These are phyloP conservation scores for Agrochola lota DNA, from an alignment of 2,888 invertebrate species.

Conservation along the genomic window DNA sequence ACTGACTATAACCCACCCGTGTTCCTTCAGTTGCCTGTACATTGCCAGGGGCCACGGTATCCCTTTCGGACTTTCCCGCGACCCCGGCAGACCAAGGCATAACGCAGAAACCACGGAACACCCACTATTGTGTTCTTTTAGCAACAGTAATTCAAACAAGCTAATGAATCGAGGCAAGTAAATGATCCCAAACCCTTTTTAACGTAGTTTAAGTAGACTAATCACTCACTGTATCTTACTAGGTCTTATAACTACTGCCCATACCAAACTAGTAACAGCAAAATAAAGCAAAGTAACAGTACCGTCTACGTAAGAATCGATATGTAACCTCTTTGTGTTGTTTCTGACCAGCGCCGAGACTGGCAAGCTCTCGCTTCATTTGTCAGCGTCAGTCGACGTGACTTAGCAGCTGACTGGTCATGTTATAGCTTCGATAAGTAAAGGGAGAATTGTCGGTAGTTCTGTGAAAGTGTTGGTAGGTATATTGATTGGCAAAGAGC, in stretches of 20 bases:
- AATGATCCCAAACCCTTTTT: background rate
- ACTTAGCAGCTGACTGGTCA: slow-evolving; percentile 35
- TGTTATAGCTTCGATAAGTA: slow-evolving; percentile 20
- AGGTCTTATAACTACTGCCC: too few relatives aligned
- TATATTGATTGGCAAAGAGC: background rate
- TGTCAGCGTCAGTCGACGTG: slow-evolving; percentile 66
- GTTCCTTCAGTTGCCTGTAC: too few relatives aligned
- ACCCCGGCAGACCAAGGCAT: too few relatives aligned
- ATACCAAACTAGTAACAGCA: background rate
- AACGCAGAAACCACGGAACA: background rate
- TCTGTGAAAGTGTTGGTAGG: background rate
- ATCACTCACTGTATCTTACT: background rate
- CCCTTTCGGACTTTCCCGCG: too few relatives aligned
- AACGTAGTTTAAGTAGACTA: background rate
- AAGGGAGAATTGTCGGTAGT: slow-evolving; percentile 5
- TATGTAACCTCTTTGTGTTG: slow-evolving; percentile 31
- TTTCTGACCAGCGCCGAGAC: slow-evolving; percentile 41
- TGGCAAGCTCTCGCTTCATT: slow-evolving; percentile 60
- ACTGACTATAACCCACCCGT: too few relatives aligned
- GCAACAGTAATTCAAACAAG: background rate
- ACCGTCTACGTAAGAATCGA: slow-evolving; percentile 18
- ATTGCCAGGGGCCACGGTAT: too few relatives aligned
- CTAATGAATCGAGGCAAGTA: background rate
- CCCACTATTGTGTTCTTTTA: too few relatives aligned
- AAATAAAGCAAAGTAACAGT: slow-evolving; percentile 12